Evolutionary conservation across 2,888 invertebrate species (phyloP).

Genomic region (Balanococcus diminutus): DNA sequence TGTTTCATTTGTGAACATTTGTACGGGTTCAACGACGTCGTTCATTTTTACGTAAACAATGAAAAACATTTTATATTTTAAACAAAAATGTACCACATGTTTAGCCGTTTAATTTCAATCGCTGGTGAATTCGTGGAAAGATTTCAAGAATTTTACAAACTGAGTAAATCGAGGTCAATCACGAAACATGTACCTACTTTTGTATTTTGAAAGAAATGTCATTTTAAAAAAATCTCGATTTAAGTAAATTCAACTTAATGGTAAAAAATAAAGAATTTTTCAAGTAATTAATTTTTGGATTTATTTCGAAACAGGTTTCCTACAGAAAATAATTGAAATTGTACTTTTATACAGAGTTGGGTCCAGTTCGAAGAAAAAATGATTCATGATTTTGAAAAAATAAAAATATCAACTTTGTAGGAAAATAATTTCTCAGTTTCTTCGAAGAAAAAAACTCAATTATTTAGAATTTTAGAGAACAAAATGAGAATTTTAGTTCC

Average conservation of each 20-base stretch:
- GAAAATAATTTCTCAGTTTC: no score
- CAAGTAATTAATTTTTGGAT: neutral
- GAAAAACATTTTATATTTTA: neutral
- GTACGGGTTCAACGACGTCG: neutral
- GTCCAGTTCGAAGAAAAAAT: no score
- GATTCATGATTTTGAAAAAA: no score
- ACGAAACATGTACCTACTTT: neutral
- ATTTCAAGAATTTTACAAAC: neutral
- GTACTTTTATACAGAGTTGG: neutral
- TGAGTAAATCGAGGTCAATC: neutral
- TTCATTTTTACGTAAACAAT: neutral
- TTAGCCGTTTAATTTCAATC: no score
- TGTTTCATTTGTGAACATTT: neutral
- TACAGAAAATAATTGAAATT: neutral
- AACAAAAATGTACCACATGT: neutral
- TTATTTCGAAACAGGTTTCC: neutral
- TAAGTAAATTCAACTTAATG: no score
- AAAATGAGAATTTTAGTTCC: no score
- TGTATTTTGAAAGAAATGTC: neutral
- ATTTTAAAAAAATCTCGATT: neutral
- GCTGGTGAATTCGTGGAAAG: neutral
- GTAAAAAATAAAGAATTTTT: neutral
- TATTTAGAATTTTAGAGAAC: no score
- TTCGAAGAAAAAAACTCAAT: no score
- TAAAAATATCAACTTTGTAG: no score